phyloP scores from a whole-genome alignment of 2,797 vertebrate species.

The Sebastolobus altivelis region DNA sequence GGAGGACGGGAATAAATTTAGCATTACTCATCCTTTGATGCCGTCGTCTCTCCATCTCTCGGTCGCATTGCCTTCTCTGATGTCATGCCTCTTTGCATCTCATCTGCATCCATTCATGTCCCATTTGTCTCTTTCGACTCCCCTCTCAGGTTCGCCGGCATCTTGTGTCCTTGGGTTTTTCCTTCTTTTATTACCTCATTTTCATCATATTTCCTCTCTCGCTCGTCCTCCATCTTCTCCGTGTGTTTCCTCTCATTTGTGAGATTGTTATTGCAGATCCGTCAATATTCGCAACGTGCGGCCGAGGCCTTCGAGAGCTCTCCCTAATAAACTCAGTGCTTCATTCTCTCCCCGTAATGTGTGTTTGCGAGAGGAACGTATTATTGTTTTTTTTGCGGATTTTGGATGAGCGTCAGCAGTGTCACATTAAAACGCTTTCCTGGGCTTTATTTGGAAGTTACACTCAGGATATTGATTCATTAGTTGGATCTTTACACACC shows the following conservation, averaged over 20 bases:
- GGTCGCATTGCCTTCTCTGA: conserved; percentile 59
- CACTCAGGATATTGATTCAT: conserved; percentile 79
- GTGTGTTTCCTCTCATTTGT: conserved; percentile 14
- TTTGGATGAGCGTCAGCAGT: conserved; percentile 55
- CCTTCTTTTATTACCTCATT: conserved; percentile 59
- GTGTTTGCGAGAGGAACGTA: conserved; percentile 48
- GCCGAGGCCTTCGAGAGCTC: conserved; percentile 32
- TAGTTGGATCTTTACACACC: conserved; percentile 49
- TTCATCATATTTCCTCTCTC: conserved; percentile 43
- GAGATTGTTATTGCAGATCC: conserved; percentile 41
- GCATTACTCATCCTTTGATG: conserved; percentile 74
- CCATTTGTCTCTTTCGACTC: conserved; percentile 70
- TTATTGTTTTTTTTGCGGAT: conserved; percentile 39
- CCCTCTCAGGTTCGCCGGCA: conserved; percentile 40
- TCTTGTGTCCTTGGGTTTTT: conserved; percentile 61
- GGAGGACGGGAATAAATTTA: conserved; percentile 66
- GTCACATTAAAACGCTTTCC: conserved; percentile 70
- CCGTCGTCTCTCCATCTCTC: conserved; percentile 57
- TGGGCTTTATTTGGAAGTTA: conserved; percentile 61
- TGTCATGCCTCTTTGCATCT: conserved; percentile 78
- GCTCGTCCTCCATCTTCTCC: conserved; percentile 2
- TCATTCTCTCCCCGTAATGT: conserved; percentile 19
- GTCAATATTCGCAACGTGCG: conserved; percentile 55
- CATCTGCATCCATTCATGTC: conserved; percentile 74
- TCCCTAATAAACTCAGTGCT: conserved; percentile 58